A percentile compares a stretch with the other conserved stretches of the same genome.
phyloP scores from a whole-genome alignment of 2,888 invertebrate species.

The Nemotelus pantherinus region DNA sequence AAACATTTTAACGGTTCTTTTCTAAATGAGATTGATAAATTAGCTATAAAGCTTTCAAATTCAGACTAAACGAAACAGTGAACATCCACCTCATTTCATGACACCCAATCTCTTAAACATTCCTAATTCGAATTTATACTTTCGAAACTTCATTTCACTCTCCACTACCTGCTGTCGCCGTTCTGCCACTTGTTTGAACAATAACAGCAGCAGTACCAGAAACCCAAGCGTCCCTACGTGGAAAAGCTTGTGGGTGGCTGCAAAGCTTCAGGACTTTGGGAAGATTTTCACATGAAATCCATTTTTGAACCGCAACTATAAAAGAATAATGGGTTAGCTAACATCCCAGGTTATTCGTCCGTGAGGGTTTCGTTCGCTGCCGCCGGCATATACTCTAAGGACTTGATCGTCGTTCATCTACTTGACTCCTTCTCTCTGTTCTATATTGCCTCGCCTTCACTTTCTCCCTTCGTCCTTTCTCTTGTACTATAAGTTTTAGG shows the following conservation, averaged over 20 bases:
- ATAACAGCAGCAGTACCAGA: conserved; percentile 10
- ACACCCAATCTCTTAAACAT: too few species aligned
- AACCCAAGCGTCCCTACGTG: not conserved
- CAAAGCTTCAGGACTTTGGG: conserved; percentile 37
- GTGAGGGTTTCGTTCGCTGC: conserved; percentile 1
- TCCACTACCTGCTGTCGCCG: too few species aligned
- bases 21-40: too few species aligned
- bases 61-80: too few species aligned
- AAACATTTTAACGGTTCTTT: too few species aligned
- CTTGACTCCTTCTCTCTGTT: conserved; percentile 21
- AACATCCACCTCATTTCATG: too few species aligned
- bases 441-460: not conserved
- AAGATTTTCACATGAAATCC: conserved; percentile 43
- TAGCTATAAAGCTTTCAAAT: too few species aligned
- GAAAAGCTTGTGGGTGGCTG: conserved; percentile 30
- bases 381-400: conserved; percentile 23
- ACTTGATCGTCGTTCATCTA: conserved; percentile 16
- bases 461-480: not conserved
- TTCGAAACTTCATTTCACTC: conserved; percentile 2
- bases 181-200: not conserved
- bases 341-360: conserved; percentile 24
- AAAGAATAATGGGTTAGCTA: conserved; percentile 42
- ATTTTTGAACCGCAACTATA: conserved; percentile 42
- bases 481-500: too few species aligned
- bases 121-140: not conserved